Base-by-base conservation (phyloP, 2,888 invertebrate genomes). In the Leptura quadrifasciata region DNA sequence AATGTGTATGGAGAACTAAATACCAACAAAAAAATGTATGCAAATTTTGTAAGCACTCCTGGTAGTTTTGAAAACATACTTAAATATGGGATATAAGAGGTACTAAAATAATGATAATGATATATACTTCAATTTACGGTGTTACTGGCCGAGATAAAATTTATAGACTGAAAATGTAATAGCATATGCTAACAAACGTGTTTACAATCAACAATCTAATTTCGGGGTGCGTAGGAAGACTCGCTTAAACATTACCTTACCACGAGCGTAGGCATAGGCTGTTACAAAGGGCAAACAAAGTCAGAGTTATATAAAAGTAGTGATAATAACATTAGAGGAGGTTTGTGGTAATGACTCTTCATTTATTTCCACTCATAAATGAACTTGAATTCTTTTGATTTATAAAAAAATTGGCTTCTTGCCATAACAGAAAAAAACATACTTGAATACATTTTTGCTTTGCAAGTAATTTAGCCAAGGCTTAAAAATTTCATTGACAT, bases 141-240 rank as follows among this genome's bases (percentile, higher is more conserved):
- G 15, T 15, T 31, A 31, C 6, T 31, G 27, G 27, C 27, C 27
- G 27, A 39, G 39, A 39, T 12, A n/a, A 47, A 47, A n/a, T 4
- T n/a, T 47, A n/a, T 47, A 47, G 12, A n/a, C 47, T 5, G 47
- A 47, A 47, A 47, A 47, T 47, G 55, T 20, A 55, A 9, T 20
- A 20, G 18, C 55, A 55, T 55, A 9, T 20, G 55, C 55, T 55
- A 55, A 61, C 17, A 64, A 47, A 65, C 47, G 47, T 65, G 65
- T 65, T 65, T 65, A 65, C 20, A 21, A 65, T 65, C 65, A 65
- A 65, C 65, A 65, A 52, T 65, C 65, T 65, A 65, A 65, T 65
- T 65, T 65, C 5, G 52, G 65, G 24, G 47, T 52, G 52, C 52
- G 65, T 65, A 24, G 65, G 65, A 20, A 10, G 47, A 39, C 10